These are phyloP conservation scores for Clarias pachynema DNA, from an alignment of 2,797 vertebrate species.

Conservation along the genomic window DNA sequence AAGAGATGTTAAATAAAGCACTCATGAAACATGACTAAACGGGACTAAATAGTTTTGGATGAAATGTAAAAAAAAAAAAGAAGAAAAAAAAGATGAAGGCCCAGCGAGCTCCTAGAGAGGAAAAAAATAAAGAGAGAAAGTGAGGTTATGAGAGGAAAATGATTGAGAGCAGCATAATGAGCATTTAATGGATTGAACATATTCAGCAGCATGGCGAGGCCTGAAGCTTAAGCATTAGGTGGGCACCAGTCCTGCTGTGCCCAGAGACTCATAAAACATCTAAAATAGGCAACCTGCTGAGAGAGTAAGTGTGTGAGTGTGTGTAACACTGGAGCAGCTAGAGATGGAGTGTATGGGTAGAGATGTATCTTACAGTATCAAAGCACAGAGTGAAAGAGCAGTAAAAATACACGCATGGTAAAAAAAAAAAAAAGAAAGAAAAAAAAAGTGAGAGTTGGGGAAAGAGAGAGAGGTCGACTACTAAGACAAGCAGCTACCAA, in stretches of 20 bases:
- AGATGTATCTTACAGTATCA: slow-evolving; percentile 15
- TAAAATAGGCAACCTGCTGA: slow-evolving; percentile 38
- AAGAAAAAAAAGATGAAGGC: not conserved
- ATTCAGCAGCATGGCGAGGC: slow-evolving; percentile 35
- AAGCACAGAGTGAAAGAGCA: not conserved
- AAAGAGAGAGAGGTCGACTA: not conserved
- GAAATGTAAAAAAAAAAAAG: not conserved
- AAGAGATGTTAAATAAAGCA: slow-evolving; percentile 24
- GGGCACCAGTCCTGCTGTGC: slow-evolving; percentile 36
- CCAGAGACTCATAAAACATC: slow-evolving; percentile 33
- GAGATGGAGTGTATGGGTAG: not conserved
- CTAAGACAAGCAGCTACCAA: slow-evolving; percentile 9
- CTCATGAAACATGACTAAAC: not conserved
- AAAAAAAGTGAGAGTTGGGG: not conserved
- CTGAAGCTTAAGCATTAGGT: slow-evolving; percentile 38
- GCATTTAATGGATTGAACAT: slow-evolving; percentile 35
- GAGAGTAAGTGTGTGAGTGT: slow-evolving; percentile 17
- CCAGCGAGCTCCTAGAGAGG: not conserved
- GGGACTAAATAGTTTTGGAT: not conserved
- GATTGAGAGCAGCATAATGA: slow-evolving; percentile 33
- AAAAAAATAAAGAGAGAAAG: not conserved
- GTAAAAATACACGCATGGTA: not conserved
- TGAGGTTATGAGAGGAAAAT: slow-evolving; percentile 11
- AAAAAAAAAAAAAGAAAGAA: too few relatives aligned
- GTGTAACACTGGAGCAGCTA: not conserved